Evolutionary conservation across 2,888 invertebrate species (phyloP), one percentile per base, ranked within the genome.

Genomic region (Ecliptopera silaceata): DNA sequence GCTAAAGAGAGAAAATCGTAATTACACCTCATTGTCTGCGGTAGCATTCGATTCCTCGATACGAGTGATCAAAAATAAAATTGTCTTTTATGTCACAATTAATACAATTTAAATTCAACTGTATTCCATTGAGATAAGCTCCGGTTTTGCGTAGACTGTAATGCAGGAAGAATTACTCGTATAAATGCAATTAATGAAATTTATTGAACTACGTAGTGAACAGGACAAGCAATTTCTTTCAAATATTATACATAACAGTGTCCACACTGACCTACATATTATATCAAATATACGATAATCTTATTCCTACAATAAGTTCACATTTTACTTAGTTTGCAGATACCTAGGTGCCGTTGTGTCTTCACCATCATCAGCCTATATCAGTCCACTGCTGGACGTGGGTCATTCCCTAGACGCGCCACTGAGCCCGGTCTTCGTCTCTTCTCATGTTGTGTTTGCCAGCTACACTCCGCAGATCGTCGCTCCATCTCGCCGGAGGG

Each of bases 11-110:
- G 69, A 72, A 75, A 69, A 70, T 72, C 66, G 79, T 78, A 82
- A 84, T 84, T 84, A 80, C 72, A 71, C 64, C 73, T 81, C 76
- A 80, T 80, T 82, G 79, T 81, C 75, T 72, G 79, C 63, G 78
- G 74, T 69, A 55, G 72, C 67, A 68, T 71, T 63, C 77, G 76
- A 80, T 82, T 77, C 73, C 76, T 75, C 77, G 74, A 80, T 80
- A 78, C 74, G 69, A 75, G 70, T 71, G 76, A 79, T 79, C 77
- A 81, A 80, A 58, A 82, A 78, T 75, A 74, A 80, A 82, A 75
- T 77, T 73, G 70, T 78, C 73, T 66, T 72, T 70, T 63, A 60
- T 62, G 59, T 22, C 44, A 12, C 10, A 11, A 0, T n/a, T 8
- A 4, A 48, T 63, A 46, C 29, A 22, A 10, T 17, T 8, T n/a